Evolutionary conservation across 1,140 invertebrate species (phyloP), one percentile per base, ranked within the genome.

Genomic region (Lepidurus packardi): DNA sequence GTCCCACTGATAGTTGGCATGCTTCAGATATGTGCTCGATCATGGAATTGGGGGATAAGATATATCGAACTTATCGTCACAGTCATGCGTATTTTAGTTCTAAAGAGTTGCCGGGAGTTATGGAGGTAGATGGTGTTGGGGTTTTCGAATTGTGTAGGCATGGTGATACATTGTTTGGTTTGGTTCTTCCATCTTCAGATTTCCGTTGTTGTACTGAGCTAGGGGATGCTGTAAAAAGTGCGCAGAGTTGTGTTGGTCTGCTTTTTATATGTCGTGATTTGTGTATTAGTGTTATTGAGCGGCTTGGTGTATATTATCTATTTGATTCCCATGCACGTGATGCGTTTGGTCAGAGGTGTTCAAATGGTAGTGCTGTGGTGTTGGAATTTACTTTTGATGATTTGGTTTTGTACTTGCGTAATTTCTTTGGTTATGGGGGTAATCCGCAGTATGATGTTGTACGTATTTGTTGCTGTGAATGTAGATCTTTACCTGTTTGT

Each of bases 151-250:
- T n/a, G n/a, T n/a, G n/a, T n/a, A n/a, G n/a, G n/a, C n/a, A n/a
- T n/a, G n/a, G n/a, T n/a, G n/a, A n/a, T 47, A 47, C 16, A 47
- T 47, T 47, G 45, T 47, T 47, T 47, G 45, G 45, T 47, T 47
- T 47, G 45, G 45, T 47, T 47, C 45, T 47, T 47, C 45, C 45
- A 47, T 47, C 45, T 47, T 47, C 45, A 47, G 45, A 47, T 47
- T 47, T 47, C 16, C 45, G 45, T 47, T 47, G 9, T 47, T 47
- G 45, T 3, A 47, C 45, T 47, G 45, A 47, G 16, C 45, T 47
- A 47, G 45, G 45, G 45, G 16, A 47, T 47, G 45, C 45, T 47
- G 3, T 47, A 47, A 47, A 47, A 47, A 47, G 45, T 47, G 45
- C 45, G 45, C 45, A 47, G 45, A 47, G 45, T 47, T 47, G 45